Conservation (phyloP, 2,797 vertebrate genomes). For the Lepilemur ruficaudatus region DNA sequence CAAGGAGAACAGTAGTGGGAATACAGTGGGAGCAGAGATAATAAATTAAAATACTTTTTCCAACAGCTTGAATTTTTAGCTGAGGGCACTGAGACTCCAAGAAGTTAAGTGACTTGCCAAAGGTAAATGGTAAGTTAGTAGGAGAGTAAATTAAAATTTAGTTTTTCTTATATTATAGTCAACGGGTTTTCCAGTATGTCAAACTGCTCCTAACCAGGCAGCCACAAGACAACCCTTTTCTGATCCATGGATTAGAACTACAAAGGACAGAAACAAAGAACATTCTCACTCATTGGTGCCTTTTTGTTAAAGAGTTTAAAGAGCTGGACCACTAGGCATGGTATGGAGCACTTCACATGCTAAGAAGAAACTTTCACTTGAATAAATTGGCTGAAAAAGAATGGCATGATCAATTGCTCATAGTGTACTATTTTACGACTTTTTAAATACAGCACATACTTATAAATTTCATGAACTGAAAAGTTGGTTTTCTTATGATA, state of each 20-base stretch:
- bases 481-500: background rate
- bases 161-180: background rate
- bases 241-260: background rate
- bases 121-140: background rate
- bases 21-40: background rate
- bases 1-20: background rate
- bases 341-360: background rate
- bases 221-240: background rate
- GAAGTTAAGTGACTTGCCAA: background rate
- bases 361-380: background rate
- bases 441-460: constrained; percentile 2
- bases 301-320: constrained; percentile 25
- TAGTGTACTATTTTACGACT: background rate
- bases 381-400: background rate
- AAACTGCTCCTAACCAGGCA: background rate
- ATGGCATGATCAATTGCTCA: background rate
- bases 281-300: background rate
- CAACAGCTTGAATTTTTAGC: background rate
- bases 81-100: background rate
- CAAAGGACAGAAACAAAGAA: background rate
- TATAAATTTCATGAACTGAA: background rate
- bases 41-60: background rate
- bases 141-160: background rate
- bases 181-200: background rate
- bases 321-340: background rate